Evolutionary conservation across 2,113 vertebrate genomes (phyloP), one percentile per base, ranked within the genome.

Genomic region (Coptodon bakossiorum): DNA sequence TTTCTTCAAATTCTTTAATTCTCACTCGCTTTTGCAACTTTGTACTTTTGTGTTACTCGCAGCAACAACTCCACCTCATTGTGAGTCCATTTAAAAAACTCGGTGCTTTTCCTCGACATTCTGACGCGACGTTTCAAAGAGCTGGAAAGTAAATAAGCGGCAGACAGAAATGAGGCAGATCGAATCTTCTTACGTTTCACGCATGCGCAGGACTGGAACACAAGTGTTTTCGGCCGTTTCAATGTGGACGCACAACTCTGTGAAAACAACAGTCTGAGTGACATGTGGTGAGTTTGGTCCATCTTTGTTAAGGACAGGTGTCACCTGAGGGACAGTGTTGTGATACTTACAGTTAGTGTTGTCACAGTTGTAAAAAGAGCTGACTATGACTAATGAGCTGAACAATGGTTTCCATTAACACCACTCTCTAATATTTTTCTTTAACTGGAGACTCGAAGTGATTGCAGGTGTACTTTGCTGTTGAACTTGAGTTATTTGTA

Each of bases 161-260:
- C 24, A 57, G 54, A 16, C 54, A 3, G 24, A 14, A 57, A 29
- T 2, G 24, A 29, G 12, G 24, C 54, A 16, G 54, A 12, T 1
- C 2, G 3, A 1, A 7, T 57, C 54, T 57, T 14, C 24, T 27
- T 57, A 12, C 0, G 0, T 2, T 27, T 27, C 6, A 3, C 22
- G 6, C 54, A 14, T 27, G 12, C 3, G 12, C 22, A 57, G 54
- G 12, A 57, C 54, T 5, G 54, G 0, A 7, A 57, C 22, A 0
- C 13, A 0, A 13, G 4, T 2, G 22, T 56, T 56, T 50, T 56
- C 2, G 2, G 2, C 53, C 53, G 0, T 7, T 27, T 56, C 22
- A 2, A 27, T 56, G 53, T 1, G 11, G 54, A 56, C 11, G 1
- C 54, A 27, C 2, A 56, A 14, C 22, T 56, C 12, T 56, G 52